Evolutionary conservation across 2,797 vertebrate genomes (phyloP).

Genomic region (Rallus crepitans): DNA sequence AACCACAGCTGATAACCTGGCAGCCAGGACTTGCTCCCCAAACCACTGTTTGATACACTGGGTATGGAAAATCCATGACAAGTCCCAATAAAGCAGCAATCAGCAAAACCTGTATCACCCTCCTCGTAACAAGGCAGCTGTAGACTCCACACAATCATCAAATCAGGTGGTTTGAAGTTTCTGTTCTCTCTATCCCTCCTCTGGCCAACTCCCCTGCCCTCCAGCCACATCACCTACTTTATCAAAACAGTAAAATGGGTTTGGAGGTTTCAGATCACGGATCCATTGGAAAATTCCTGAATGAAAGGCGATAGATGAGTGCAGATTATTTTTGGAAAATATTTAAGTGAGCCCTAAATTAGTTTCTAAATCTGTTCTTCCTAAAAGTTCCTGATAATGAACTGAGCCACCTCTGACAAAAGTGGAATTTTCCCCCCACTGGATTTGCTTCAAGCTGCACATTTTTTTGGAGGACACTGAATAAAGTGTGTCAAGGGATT

Average conservation of each 20-base stretch:
- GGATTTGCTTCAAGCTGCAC: not conserved
- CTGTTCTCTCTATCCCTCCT: not conserved
- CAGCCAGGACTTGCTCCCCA: not conserved
- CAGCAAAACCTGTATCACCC: not conserved
- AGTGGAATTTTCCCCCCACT: slow-evolving; percentile 29
- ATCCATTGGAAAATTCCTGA: not conserved
- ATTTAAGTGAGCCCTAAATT: slow-evolving; percentile 45
- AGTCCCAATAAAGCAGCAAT: not conserved
- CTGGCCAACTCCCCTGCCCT: not conserved
- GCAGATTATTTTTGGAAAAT: slow-evolving; percentile 46
- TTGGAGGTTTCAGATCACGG: not conserved
- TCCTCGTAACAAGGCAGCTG: fast-evolving
- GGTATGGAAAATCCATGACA: not conserved
- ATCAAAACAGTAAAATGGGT: not conserved
- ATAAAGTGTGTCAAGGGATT: not conserved
- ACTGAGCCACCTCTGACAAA: not conserved
- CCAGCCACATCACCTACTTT: not conserved
- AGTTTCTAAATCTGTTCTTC: slow-evolving; percentile 42
- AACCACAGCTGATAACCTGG: not conserved
- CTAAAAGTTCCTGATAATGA: not conserved
- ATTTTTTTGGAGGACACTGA: not conserved
- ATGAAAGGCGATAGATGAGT: not conserved
- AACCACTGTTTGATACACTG: not conserved
- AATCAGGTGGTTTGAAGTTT: not conserved
- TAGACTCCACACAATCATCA: fast-evolving